Base-by-base conservation (phyloP, 1,140 invertebrate genomes). In the Caenorhabditis brenneri region DNA sequence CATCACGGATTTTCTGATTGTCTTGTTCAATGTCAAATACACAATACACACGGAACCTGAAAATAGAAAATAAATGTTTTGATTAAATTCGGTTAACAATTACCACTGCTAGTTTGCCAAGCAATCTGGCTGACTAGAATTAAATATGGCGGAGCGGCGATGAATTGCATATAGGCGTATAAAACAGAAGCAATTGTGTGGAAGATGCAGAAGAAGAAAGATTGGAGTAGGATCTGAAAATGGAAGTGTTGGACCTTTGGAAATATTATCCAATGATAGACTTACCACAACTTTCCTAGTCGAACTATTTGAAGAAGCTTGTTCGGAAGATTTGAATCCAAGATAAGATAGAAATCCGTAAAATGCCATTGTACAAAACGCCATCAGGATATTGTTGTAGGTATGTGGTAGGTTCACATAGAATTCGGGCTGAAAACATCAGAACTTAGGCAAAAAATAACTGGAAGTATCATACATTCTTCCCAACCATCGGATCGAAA, bases 191-290 rank as follows among this genome's bases (percentile, higher is more conserved):
- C 79, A 19, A 2, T 31, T 84, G 27, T 89, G 81, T 84, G 82
- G 87, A 29, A 82, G 78, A 60, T 88, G 88, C 31, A 89, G 69
- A 81, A 89, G 88, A 65, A 58, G 24, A 58, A 58, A 0, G 53
- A 29, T 82, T 89, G 88, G 15, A 88, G 85, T 58, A 90, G 90
- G 3, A 89, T 82, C 88, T 89, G 82, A 49, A 82, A 58, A 65
- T 36, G 51, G 48, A 22, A n/a, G 15, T n/a, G 7, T n/a, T 51
- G 15, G 15, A 51, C 1, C 19, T 7, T n/a, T 2, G n/a, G 2
- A 7, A 7, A 51, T n/a, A n/a, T n/a, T n/a, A n/a, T n/a, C n/a
- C 49, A 16, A n/a, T n/a, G 22, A 51, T n/a, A n/a, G n/a, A n/a
- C n/a, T n/a, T n/a, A n/a, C n/a, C n/a, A n/a, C 49, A 7, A n/a